Percentiles rank a stretch among this genome's conserved stretches.
phyloP scores from a whole-genome alignment of 1,140 invertebrate species.

The Drosophila suzukii region DNA sequence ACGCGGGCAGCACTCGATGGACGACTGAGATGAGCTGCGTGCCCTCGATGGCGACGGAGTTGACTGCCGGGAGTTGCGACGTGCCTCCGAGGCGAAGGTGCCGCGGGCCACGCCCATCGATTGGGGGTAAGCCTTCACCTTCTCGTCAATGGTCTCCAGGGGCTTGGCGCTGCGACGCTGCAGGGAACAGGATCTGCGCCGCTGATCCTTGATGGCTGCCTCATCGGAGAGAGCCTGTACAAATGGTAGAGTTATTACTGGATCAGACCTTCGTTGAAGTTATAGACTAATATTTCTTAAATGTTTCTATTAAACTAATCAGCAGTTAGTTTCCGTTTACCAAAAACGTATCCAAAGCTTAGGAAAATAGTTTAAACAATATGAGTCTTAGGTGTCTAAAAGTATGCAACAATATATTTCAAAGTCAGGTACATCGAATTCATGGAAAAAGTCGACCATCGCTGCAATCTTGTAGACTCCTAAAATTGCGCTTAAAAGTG shows the following conservation, averaged over 20 bases:
- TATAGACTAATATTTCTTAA: too few species aligned
- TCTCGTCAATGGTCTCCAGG: slow-evolving; percentile 81
- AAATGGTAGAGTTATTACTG: neutral
- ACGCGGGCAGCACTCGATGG: slow-evolving; percentile 76
- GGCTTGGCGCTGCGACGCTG: slow-evolving; percentile 73
- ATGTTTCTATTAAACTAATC: too few species aligned
- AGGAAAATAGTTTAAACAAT: too few species aligned
- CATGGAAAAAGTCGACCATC: too few species aligned
- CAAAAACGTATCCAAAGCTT: too few species aligned
- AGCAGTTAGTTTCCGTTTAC: too few species aligned
- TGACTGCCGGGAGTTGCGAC: slow-evolving; percentile 65
- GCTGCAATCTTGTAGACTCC: too few species aligned
- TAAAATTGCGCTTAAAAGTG: too few species aligned
- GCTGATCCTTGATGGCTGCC: slow-evolving; percentile 78
- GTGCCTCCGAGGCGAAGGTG: slow-evolving; percentile 75
- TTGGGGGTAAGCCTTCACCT: slow-evolving; percentile 52
- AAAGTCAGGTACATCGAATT: too few species aligned
- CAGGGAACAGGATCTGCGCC: slow-evolving; percentile 71
- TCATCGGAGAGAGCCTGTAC: slow-evolving; percentile 76
- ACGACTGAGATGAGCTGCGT: slow-evolving; percentile 80
- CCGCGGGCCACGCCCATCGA: slow-evolving; percentile 62
- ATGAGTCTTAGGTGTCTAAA: too few species aligned
- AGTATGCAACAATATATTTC: too few species aligned
- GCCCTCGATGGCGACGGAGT: slow-evolving; percentile 69
- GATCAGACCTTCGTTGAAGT: too few species aligned